Evolutionary conservation across 2,888 invertebrate species (phyloP).

Genomic region (Geotrupes spiniger): DNA sequence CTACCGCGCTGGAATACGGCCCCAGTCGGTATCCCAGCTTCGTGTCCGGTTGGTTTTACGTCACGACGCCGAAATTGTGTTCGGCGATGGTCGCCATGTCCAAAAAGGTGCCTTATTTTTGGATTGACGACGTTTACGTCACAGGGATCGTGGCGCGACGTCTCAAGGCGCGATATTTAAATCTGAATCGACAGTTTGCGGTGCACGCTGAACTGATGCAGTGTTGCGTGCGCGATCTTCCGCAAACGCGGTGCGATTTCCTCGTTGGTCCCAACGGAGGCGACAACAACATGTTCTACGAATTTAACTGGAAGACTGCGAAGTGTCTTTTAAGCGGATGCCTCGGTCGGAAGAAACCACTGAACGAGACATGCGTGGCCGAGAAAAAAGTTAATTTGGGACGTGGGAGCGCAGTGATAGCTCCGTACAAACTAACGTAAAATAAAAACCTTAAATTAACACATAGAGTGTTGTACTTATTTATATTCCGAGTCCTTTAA

Average conservation of each 20-base stretch:
- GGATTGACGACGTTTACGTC: conserved; percentile 88
- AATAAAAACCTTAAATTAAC: conserved; percentile 23
- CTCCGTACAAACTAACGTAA: conserved; percentile 34
- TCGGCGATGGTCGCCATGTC: conserved; percentile 57
- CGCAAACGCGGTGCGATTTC: conserved; percentile 64
- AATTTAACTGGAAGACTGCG: conserved; percentile 57
- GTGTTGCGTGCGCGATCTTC: conserved; percentile 68
- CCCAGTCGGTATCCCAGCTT: conserved; percentile 66
- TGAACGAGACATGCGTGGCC: conserved; percentile 61
- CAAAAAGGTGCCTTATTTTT: conserved; percentile 67
- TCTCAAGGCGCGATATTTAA: conserved; percentile 56
- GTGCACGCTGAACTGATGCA: conserved; percentile 69
- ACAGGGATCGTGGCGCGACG: conserved; percentile 73
- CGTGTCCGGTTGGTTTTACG: conserved; percentile 81
- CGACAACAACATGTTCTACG: conserved; percentile 63
- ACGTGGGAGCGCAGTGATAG: conserved; percentile 36
- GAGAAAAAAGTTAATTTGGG: conserved; percentile 39
- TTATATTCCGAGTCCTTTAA: too few relatives aligned
- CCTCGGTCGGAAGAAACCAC: conserved; percentile 50
- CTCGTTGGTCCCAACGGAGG: conserved; percentile 77
- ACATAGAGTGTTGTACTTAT: too few relatives aligned
- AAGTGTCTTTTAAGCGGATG: conserved; percentile 49
- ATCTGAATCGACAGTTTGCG: conserved; percentile 63
- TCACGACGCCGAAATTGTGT: conserved; percentile 67
- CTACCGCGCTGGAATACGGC: conserved; percentile 64